Conservation (phyloP, 1,140 invertebrate species). For the Muscidifurax raptorellus region DNA sequence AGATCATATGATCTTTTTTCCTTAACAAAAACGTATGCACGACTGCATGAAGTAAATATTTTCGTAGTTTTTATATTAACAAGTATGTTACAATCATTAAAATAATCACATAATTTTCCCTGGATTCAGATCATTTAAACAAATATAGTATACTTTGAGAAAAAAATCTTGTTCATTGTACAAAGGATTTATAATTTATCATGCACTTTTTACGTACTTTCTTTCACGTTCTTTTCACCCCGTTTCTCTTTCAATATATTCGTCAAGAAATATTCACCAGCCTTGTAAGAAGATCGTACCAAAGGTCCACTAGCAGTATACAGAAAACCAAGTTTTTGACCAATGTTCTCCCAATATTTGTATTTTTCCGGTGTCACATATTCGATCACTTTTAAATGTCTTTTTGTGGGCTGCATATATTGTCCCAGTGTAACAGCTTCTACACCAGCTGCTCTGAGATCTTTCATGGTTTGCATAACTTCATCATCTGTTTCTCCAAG, state of each 20-base stretch:
- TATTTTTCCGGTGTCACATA: slow-evolving; percentile 98
- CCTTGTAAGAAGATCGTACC: slow-evolving; percentile 97
- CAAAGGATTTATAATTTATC: neutral
- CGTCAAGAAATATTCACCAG: slow-evolving; percentile 93
- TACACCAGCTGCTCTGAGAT: slow-evolving; percentile 86
- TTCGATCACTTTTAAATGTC: slow-evolving; percentile 96
- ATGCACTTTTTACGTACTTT: slow-evolving; percentile 30
- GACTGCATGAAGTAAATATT: neutral
- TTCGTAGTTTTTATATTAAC: neutral
- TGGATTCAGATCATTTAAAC: neutral
- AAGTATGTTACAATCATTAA: neutral
- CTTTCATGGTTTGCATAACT: slow-evolving; percentile 90
- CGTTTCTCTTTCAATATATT: slow-evolving; percentile 83
- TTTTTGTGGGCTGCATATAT: slow-evolving; percentile 99
- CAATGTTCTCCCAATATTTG: slow-evolving; percentile 91
- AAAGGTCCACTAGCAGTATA: slow-evolving; percentile 98
- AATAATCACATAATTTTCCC: neutral
- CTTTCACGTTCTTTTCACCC: slow-evolving; percentile 53
- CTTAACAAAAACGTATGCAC: neutral
- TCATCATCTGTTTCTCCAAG: slow-evolving; percentile 96
- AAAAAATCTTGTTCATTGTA: neutral
- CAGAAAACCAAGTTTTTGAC: slow-evolving; percentile 92
- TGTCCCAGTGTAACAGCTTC: slow-evolving; percentile 98
- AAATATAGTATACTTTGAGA: neutral
- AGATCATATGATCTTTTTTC: no score